Base-by-base conservation (phyloP, 2,113 vertebrate genomes). In the Actinemys pallida region DNA sequence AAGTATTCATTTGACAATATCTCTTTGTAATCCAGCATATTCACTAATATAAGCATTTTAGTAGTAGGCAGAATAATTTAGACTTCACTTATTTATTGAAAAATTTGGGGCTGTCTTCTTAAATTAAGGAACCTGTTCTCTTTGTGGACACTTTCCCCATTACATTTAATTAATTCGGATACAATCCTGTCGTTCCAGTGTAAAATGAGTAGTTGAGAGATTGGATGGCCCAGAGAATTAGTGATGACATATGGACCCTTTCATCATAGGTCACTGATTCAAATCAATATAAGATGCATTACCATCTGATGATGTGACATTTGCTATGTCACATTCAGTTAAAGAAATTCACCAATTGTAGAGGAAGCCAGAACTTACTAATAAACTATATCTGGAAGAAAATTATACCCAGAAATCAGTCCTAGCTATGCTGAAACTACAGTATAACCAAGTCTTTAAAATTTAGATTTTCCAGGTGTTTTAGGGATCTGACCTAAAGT, bases 341-440 rank as follows among this genome's bases (percentile, higher is more conserved):
- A 93, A 89, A 94, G 87, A 94, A 90, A 84, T 11, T 83, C 47
- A 8, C 27, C 76, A 87, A 8, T 95, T 92, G 90, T 3, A 79
- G 81, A 72, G 86, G 84, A 93, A 72, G 69, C 84, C 56, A 81
- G 75, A 94, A 87, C 13, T 39, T 45, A 75, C 10, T 45, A 75
- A 75, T 22, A 45, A 22, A 42, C 10, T 42, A 42, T 42, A 75
- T 75, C 69, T 42, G n/a, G 39, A 39, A 24, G 69, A 72, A 62
- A 72, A 39, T 19, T 39, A 22, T 69, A 22, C 35, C 69, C 69
- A 42, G 69, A 75, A 75, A 75, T 39, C 65, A 72, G n/a, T 72
- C 65, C 19, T 39, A 72, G 39, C n/a, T 39, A 72, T 9, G n/a
- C 65, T 72, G 35, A 42, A 75, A 42, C 69, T 75, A 42, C 69